phyloP scores from a whole-genome alignment of 1,140 invertebrate species.

The Reticulitermes speratus region DNA sequence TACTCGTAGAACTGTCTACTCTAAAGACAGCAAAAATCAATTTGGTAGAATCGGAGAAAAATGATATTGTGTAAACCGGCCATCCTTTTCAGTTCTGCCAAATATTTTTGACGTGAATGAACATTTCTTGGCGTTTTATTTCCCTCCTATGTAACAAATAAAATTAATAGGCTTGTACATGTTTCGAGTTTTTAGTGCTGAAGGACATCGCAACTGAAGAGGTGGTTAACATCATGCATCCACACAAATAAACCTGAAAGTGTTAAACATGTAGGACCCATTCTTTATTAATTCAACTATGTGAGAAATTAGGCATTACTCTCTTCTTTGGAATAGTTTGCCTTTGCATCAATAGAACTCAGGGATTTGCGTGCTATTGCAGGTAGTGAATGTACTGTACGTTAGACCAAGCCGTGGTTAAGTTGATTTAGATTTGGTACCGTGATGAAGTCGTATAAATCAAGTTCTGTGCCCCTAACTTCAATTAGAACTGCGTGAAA shows the following conservation, averaged over 20 bases:
- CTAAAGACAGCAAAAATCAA: too few relatives aligned
- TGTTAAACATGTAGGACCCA: background rate
- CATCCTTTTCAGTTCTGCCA: too few relatives aligned
- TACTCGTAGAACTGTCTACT: too few relatives aligned
- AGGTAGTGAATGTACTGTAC: background rate
- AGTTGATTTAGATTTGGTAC: background rate
- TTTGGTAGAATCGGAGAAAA: too few relatives aligned
- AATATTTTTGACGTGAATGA: too few relatives aligned
- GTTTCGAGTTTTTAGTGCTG: too few relatives aligned
- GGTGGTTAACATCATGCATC: too few relatives aligned
- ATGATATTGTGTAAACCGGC: too few relatives aligned
- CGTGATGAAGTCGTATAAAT: constrained; percentile 12
- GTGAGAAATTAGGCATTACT: background rate
- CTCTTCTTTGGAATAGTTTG: background rate
- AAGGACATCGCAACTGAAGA: too few relatives aligned
- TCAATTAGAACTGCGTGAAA: background rate
- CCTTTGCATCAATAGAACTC: background rate
- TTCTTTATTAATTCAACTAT: background rate
- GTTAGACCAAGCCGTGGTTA: background rate
- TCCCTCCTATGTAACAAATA: too few relatives aligned
- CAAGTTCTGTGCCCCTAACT: constrained; percentile 8
- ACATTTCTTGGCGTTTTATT: too few relatives aligned
- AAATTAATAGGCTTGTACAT: too few relatives aligned
- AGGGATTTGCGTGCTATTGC: background rate
- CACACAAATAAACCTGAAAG: background rate